Conservation (phyloP, 2,113 vertebrate genomes). For the Cynocephalus volans region DNA sequence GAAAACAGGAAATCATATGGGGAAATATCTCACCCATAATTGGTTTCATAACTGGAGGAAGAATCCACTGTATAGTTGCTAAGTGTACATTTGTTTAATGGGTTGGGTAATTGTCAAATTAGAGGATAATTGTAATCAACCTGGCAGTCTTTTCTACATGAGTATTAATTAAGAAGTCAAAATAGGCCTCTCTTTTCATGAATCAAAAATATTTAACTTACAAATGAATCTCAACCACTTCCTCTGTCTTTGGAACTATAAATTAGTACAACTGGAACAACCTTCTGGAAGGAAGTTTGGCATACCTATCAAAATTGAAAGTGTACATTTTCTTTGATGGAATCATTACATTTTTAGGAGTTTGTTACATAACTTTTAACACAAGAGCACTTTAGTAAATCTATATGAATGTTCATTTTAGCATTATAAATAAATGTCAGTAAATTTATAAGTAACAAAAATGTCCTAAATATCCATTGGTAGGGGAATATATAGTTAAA, state of each 20-base stretch:
- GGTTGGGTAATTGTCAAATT: conserved; percentile 63
- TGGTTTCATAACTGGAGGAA: conserved; percentile 43
- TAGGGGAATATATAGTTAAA: conserved; percentile 41
- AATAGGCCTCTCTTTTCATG: conserved; percentile 2
- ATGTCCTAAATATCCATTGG: conserved; percentile 38
- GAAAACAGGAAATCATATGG: conserved; percentile 48
- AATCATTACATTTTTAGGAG: conserved; percentile 43
- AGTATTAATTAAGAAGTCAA: conserved; percentile 66
- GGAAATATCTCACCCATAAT: background rate
- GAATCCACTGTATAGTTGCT: background rate
- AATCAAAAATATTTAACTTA: conserved; percentile 55
- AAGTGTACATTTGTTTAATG: conserved; percentile 54
- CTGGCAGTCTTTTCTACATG: background rate
- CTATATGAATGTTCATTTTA: conserved; percentile 56
- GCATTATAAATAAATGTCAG: conserved; percentile 13
- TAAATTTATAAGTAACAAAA: conserved; percentile 63
- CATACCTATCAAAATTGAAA: conserved; percentile 59
- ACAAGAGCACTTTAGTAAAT: conserved; percentile 5
- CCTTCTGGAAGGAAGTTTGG: conserved; percentile 27
- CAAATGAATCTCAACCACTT: conserved; percentile 43
- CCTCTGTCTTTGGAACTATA: conserved; percentile 37
- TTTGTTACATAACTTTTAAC: conserved; percentile 66
- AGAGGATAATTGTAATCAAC: conserved; percentile 55
- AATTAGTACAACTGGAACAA: conserved; percentile 19
- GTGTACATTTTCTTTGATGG: background rate